A percentile compares a stretch with the other conserved stretches of the same genome.
Evolutionary conservation across 37 sponge, comb jelly and placozoan genomes (phyloP).

Genomic region (Chondrosia reniformis): DNA sequence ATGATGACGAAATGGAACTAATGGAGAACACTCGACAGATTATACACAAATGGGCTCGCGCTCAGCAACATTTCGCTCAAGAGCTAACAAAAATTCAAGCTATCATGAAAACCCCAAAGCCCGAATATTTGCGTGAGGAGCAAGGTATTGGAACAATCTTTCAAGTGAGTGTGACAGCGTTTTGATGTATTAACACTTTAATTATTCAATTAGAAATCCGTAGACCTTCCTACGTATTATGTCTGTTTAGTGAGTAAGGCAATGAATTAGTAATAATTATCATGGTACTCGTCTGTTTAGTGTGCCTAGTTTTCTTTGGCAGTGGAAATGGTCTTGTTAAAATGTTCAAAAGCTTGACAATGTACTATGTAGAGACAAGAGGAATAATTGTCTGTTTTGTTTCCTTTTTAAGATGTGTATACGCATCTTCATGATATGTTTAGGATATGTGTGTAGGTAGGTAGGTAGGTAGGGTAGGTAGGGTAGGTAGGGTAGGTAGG

Average conservation of each 20-base stretch:
- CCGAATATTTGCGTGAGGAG: background rate
- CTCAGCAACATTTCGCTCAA: slow-evolving; percentile 64
- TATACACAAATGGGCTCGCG: slow-evolving; percentile 54
- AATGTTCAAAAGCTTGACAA: too few relatives aligned
- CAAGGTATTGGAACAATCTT: background rate
- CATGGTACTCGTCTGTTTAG: background rate
- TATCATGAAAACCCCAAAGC: slow-evolving; percentile 6
- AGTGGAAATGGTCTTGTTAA: too few relatives aligned
- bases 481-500: too few relatives aligned
- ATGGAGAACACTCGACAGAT: slow-evolving; percentile 76
- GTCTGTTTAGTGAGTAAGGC: too few relatives aligned
- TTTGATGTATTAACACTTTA: too few relatives aligned
- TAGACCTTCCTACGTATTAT: background rate
- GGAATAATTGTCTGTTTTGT: too few relatives aligned
- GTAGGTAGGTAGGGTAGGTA: too few relatives aligned
- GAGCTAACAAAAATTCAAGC: slow-evolving; percentile 38
- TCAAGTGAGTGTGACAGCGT: slow-evolving; percentile 15
- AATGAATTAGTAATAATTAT: background rate
- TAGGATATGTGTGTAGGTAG: too few relatives aligned
- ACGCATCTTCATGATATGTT: too few relatives aligned
- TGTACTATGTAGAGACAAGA: too few relatives aligned
- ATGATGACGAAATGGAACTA: slow-evolving; percentile 70
- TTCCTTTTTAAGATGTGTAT: too few relatives aligned
- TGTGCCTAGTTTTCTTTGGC: too few relatives aligned
- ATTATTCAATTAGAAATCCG: background rate